Base-by-base conservation (phyloP, 2,888 invertebrate genomes). In the Zygothrica quintamaculata region DNA sequence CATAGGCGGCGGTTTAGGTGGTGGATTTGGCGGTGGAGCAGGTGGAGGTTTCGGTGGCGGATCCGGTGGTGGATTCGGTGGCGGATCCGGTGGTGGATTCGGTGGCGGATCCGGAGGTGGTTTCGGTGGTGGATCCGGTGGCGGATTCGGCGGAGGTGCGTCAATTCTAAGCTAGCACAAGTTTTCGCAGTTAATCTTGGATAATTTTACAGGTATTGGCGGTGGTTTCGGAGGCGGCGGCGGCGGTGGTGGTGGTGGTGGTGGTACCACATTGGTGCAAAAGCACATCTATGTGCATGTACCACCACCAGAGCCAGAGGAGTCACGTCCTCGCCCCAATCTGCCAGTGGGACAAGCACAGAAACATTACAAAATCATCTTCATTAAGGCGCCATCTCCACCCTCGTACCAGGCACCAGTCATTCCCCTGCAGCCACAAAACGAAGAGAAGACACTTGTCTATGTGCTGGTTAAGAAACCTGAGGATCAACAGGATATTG, bases 291-390 rank as follows among this genome's bases (percentile, higher is more conserved):
- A 96, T 93, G 96, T 97, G 3, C 97, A 96, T 90, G 96, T 97
- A 9, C 96, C 97, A 47, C 96, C 96, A 88, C 96, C 94, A 92
- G 96, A 96, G 91, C 96, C 94, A n/a, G 94, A 94, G 82, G 94
- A 94, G 87, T 92, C 93, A 87, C 93, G 94, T 82, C 89, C 77
- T 58, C 87, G 90, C n/a, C 88, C 90, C 25, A 93, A 93, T 9
- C 93, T 95, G 77, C 92, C 93, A 12, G 92, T 94, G 0, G 94
- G 94, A 44, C 94, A 95, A 73, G 93, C 96, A 42, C 96, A 96
- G 91, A 96, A 96, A 88, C 96, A 96, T 91, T 96, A 97, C 93
- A 97, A 97, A 90, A 97, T 97, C 90, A 96, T 97, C 92, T 97
- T 97, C 93, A 97, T 97, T 92, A 97, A 97, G 93, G 96, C 96